These are phyloP conservation scores for Agrotis clavis DNA, from an alignment of 2,888 invertebrate species.

Conservation along the genomic window DNA sequence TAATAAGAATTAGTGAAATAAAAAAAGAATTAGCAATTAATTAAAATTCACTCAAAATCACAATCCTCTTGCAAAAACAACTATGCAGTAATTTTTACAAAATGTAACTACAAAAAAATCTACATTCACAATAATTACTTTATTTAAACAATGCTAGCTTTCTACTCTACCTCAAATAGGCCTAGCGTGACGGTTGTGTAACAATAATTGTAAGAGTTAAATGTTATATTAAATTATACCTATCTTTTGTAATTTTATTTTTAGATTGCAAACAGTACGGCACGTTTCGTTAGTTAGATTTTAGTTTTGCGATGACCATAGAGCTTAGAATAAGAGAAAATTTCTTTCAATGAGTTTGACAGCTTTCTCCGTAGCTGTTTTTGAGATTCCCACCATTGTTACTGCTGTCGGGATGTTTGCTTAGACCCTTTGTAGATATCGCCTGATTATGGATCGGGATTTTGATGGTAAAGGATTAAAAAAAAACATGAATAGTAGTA, in stretches of 20 bases:
- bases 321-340: too few relatives aligned
- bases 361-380: too few relatives aligned
- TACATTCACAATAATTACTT: constrained; percentile 48
- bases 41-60: not conserved
- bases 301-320: not conserved
- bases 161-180: constrained; percentile 48
- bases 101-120: constrained; percentile 15
- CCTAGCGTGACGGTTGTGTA: constrained; percentile 61
- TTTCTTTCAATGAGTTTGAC: too few relatives aligned
- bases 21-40: too few relatives aligned
- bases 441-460: too few relatives aligned
- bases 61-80: not conserved
- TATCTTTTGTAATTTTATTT: constrained; percentile 31
- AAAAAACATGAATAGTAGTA: too few relatives aligned
- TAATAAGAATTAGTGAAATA: too few relatives aligned
- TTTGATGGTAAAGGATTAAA: too few relatives aligned
- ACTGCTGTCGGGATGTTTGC: too few relatives aligned
- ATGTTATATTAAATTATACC: constrained; percentile 45
- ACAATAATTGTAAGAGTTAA: constrained; percentile 43
- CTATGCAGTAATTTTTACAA: constrained; percentile 1
- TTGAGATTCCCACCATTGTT: too few relatives aligned
- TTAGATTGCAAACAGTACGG: not conserved
- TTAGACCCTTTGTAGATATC: too few relatives aligned
- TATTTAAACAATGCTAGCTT: constrained; percentile 62
- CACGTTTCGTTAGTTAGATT: not conserved